Conservation (phyloP, 2,113 vertebrate species). For the Salvelinus sp. region DNA sequence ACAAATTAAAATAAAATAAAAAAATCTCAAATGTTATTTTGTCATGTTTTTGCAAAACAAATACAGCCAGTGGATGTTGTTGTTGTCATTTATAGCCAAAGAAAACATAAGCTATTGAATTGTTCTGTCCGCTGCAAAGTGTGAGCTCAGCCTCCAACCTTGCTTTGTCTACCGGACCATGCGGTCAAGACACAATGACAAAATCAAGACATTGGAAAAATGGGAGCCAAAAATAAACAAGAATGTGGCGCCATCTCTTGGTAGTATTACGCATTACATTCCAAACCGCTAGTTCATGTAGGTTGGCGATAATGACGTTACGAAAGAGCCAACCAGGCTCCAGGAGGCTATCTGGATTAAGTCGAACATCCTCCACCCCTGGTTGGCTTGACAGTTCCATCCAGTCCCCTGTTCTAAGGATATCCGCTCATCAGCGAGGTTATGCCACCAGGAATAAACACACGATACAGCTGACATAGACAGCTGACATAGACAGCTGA, state of each 20-base stretch:
- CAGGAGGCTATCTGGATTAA: too few species aligned
- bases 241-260: constrained; percentile 52
- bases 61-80: not conserved
- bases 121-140: not conserved
- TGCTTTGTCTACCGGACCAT: constrained; percentile 26
- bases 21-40: too few species aligned
- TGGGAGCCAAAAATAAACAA: not conserved
- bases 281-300: too few species aligned
- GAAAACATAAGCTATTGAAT: not conserved
- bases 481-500: too few species aligned
- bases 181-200: constrained; percentile 36
- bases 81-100: not conserved
- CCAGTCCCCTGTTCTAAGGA: too few species aligned
- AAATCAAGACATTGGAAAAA: constrained; percentile 20
- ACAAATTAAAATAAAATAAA: not conserved
- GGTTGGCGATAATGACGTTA: too few species aligned
- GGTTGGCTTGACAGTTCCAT: too few species aligned
- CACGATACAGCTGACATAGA: too few species aligned
- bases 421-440: too few species aligned
- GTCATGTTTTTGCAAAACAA: not conserved
- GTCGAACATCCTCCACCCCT: too few species aligned
- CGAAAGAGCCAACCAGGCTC: too few species aligned
- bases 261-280: constrained; percentile 25
- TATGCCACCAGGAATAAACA: too few species aligned
- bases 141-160: not conserved